These are phyloP conservation scores for Harlomillsia oculata DNA, from an alignment of 1,140 invertebrate species.

Conservation along the genomic window DNA sequence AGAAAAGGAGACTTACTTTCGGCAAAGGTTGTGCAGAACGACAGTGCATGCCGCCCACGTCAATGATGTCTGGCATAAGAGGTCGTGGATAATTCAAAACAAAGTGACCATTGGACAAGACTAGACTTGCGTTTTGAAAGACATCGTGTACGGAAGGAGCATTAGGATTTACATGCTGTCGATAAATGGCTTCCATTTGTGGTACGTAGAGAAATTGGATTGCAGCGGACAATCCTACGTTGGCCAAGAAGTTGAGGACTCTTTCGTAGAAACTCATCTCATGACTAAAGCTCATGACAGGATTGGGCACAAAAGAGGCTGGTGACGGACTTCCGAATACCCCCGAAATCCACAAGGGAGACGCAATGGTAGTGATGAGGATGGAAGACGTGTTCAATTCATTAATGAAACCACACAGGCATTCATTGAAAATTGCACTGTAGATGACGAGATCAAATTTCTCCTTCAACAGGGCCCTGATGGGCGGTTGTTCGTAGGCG, in stretches of 20 bases:
- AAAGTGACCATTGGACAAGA: slow-evolving; percentile 50
- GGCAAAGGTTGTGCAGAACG: slow-evolving; percentile 1
- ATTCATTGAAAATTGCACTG: slow-evolving; percentile 21
- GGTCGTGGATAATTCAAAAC: slow-evolving; percentile 44
- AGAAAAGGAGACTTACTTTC: background rate
- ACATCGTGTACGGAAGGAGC: slow-evolving; percentile 43
- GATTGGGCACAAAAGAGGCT: slow-evolving; percentile 19
- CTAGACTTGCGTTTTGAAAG: slow-evolving; percentile 42
- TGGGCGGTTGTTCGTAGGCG: background rate
- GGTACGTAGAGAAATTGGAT: slow-evolving; percentile 10
- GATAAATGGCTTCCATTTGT: slow-evolving; percentile 23
- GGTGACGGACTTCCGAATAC: slow-evolving; percentile 9
- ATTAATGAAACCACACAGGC: slow-evolving; percentile 15
- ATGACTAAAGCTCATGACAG: background rate
- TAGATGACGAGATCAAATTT: slow-evolving; percentile 19
- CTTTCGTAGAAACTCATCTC: slow-evolving; percentile 21
- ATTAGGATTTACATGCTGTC: slow-evolving; percentile 30
- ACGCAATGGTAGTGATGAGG: slow-evolving; percentile 1
- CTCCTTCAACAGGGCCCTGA: slow-evolving; percentile 2
- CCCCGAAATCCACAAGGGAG: background rate
- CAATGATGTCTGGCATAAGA: slow-evolving; percentile 43
- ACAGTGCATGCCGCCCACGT: slow-evolving; percentile 46
- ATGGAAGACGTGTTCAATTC: slow-evolving; percentile 19
- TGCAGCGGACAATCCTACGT: slow-evolving; percentile 32
- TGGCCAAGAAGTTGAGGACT: background rate